phyloP scores from a whole-genome alignment of 2,888 invertebrate species.

The Onchidella celtica region DNA sequence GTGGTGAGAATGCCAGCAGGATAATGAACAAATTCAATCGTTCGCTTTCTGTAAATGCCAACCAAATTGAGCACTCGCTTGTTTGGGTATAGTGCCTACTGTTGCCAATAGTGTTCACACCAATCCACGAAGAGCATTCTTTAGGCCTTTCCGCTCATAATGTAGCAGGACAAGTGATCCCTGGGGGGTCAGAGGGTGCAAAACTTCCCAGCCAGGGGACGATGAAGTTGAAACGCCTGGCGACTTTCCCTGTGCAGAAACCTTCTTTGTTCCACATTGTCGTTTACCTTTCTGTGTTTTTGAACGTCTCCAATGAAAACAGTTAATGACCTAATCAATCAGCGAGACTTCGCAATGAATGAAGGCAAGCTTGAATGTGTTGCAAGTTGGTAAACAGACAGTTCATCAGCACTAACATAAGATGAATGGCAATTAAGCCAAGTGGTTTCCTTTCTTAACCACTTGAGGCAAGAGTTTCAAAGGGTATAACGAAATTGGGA shows the following conservation, averaged over 20 bases:
- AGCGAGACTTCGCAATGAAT: too few species aligned
- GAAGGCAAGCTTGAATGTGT: too few species aligned
- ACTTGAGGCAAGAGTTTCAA: too few species aligned
- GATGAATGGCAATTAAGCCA: too few species aligned
- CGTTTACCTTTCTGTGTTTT: too few species aligned
- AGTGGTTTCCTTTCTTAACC: too few species aligned
- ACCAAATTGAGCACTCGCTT: neutral
- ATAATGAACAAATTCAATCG: neutral
- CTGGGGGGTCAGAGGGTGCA: neutral
- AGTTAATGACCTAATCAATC: too few species aligned
- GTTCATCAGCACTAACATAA: too few species aligned
- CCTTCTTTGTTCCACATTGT: neutral
- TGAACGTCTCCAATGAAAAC: too few species aligned
- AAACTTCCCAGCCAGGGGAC: neutral
- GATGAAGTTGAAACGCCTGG: neutral
- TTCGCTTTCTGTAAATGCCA: neutral
- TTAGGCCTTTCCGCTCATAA: neutral
- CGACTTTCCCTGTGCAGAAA: neutral
- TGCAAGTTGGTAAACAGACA: too few species aligned
- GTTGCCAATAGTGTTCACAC: neutral
- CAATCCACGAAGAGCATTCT: neutral
- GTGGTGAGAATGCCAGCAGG: neutral
- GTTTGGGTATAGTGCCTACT: neutral
- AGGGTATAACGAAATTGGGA: too few species aligned
- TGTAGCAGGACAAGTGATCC: neutral